phyloP scores from a whole-genome alignment of 2,797 vertebrate species.

The Limnodromus scolopaceus region DNA sequence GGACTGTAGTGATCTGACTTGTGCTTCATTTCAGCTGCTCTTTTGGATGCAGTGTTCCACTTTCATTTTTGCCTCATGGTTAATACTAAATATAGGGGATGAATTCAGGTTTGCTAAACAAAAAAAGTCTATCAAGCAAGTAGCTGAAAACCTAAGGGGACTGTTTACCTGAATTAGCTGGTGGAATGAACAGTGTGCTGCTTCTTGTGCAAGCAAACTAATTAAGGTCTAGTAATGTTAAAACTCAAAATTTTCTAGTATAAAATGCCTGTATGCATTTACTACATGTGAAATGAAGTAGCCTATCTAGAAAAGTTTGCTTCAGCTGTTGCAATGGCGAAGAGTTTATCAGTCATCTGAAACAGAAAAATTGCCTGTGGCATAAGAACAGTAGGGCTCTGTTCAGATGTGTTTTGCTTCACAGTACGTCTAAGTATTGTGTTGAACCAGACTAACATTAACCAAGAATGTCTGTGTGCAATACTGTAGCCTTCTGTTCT shows the following conservation, averaged over 20 bases:
- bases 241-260: constrained; percentile 12
- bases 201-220: constrained; percentile 9
- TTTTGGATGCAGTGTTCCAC: background rate
- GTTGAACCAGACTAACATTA: background rate
- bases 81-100: background rate
- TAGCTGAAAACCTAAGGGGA: background rate
- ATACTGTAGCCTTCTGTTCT: background rate
- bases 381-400: background rate
- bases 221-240: constrained; percentile 42
- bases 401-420: constrained; percentile 59
- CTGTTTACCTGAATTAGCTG: background rate
- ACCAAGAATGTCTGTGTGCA: background rate
- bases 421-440: constrained; percentile 27
- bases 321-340: constrained; percentile 33
- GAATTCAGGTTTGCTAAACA: background rate
- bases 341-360: background rate
- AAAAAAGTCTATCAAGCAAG: background rate
- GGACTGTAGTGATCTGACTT: background rate
- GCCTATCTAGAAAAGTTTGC: background rate
- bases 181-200: background rate
- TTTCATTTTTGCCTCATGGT: background rate
- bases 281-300: background rate
- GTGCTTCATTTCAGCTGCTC: background rate
- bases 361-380: constrained; percentile 37
- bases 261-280: constrained; percentile 17